Base-by-base conservation (phyloP, 2,113 vertebrate genomes). In the Sardina pilchardus region DNA sequence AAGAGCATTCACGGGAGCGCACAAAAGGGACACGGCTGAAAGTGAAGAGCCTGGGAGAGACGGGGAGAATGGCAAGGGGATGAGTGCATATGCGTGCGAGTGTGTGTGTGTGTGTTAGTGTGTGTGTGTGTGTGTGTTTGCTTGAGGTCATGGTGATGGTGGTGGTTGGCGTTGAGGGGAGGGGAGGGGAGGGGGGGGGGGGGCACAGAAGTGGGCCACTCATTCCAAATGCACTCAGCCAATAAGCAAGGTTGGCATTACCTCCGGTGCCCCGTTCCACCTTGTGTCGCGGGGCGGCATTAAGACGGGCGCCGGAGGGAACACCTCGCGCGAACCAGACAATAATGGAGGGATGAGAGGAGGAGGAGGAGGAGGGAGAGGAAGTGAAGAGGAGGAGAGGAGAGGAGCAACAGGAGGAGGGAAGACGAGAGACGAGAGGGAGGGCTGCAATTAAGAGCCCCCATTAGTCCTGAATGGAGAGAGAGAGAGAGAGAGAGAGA, bases 361-460 rank as follows among this genome's bases (percentile, higher is more conserved):
- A 96, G 96, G 95, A 96, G 96, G 95, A 95, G 95, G 95, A 95
- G 96, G 95, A 63, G 26, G 1, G 9, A 21, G 24, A 59, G 5
- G 56, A 59, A 14, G 50, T 12, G n/a, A 4, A 42, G 39, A 42
- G 4, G 39, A 42, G 39, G 2, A 56, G 9, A 56, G 50, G 1
- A 56, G 50, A 56, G 50, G 50, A 56, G 50, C 16, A 56, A 4
- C 16, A n/a, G 56, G 56, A 59, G 56, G 56, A n/a, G 19, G 56
- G 7, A 21, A 24, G 3, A 6, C 21, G 19, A 26, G 24, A 8
- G 56, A 63, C 6, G 95, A 96, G 96, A 63, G 24, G 56, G 24
- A 63, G 21, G 21, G 56, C 24, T 1, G n/a, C 56, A 63, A 63
- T 63, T 63, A 63, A 63, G 21, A n/a, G 21, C 56, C 24, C 56